Evolutionary conservation across 2,113 vertebrate genomes (phyloP).

Genomic region (Acrocephalus kingi): DNA sequence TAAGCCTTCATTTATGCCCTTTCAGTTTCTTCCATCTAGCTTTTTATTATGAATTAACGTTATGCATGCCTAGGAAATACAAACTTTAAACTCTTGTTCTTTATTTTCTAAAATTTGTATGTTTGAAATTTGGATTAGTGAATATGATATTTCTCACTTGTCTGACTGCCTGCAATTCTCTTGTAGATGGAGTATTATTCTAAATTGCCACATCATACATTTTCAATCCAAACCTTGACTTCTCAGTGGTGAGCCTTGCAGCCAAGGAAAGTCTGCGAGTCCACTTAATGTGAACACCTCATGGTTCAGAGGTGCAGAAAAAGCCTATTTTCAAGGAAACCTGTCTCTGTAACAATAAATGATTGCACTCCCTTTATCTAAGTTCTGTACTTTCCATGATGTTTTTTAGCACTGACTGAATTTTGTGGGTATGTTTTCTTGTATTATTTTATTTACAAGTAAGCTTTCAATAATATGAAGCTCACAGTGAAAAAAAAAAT

Average conservation of each 20-base stretch:
- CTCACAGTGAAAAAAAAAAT: not conserved
- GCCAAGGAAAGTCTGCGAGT: not conserved
- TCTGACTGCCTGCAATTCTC: not conserved
- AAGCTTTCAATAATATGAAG: not conserved
- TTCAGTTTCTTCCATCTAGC: not conserved
- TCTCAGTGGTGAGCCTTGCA: not conserved
- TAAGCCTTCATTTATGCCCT: not conserved
- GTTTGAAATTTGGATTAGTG: not conserved
- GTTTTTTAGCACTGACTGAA: not conserved
- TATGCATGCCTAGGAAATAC: not conserved
- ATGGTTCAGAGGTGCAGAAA: not conserved
- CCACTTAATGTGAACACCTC: not conserved
- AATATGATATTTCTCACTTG: not conserved
- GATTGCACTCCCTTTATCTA: not conserved
- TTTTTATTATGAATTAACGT: not conserved
- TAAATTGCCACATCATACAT: not conserved
- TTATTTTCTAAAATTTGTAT: not conserved
- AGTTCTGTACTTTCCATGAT: not conserved
- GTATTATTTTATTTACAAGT: not conserved
- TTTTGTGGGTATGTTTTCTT: not conserved
- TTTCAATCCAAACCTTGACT: not conserved
- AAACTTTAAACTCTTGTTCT: not conserved
- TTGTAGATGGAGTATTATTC: not conserved
- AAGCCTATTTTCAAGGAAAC: not conserved
- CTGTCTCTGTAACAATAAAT: not conserved